phyloP scores from a whole-genome alignment of 2,888 invertebrate genomes.

The Urechis unicinctus region DNA sequence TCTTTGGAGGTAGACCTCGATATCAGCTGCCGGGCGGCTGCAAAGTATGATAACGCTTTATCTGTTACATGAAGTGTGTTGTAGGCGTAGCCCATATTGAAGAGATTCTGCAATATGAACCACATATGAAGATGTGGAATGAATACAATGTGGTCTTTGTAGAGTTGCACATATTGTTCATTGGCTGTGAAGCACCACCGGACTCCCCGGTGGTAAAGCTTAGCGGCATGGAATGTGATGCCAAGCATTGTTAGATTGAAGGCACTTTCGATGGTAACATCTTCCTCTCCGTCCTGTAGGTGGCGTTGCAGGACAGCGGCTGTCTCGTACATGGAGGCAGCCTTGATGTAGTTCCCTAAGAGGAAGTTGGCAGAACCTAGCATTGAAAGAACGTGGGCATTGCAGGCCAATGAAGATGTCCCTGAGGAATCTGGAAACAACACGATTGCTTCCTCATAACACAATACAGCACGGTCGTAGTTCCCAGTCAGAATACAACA shows the following conservation, averaged over 20 bases:
- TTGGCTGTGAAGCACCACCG: conserved; percentile 44
- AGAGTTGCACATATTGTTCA: conserved; percentile 40
- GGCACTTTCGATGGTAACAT: conserved; percentile 34
- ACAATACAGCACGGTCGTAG: conserved; percentile 37
- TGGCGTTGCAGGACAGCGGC: conserved; percentile 43
- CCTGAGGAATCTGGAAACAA: conserved; percentile 32
- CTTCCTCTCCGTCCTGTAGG: conserved; percentile 26
- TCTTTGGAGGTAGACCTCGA: conserved; percentile 38
- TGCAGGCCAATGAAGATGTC: conserved; percentile 33
- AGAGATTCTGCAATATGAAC: conserved; percentile 44
- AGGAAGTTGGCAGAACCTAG: conserved; percentile 45
- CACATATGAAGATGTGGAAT: conserved; percentile 42
- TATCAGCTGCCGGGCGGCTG: conserved; percentile 42
- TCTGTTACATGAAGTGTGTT: no score
- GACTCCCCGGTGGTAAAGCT: conserved; percentile 44
- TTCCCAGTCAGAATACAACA: conserved; percentile 44
- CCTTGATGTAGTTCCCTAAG: conserved; percentile 42
- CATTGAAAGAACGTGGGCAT: conserved; percentile 47
- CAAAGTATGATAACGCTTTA: conserved; percentile 29
- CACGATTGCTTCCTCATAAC: conserved; percentile 41
- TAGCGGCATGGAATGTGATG: conserved; percentile 41
- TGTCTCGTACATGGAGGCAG: conserved; percentile 44
- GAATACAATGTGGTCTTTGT: conserved; percentile 33
- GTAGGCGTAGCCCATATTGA: conserved; percentile 44
- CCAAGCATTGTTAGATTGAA: conserved; percentile 42